Base-by-base conservation (phyloP, 1,140 invertebrate genomes). In the Drosophila equinoxialis region DNA sequence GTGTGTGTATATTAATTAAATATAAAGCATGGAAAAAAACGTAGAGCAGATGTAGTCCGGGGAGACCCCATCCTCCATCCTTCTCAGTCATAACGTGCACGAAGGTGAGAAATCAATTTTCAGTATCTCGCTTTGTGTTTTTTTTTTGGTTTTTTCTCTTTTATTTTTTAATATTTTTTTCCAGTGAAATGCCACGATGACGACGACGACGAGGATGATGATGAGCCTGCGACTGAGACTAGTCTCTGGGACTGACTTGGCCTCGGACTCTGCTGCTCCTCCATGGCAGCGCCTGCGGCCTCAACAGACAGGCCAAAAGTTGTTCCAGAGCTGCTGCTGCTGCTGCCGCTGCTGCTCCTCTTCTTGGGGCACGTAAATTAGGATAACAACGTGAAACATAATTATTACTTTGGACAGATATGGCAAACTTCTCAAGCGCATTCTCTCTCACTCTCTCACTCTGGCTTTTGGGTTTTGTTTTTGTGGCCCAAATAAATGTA, bases 341-440 rank as follows among this genome's bases (percentile, higher is more conserved):
- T 6, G 17, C 33, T 26, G 17, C 41, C 11, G 23, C 37, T 57
- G 68, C 37, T 39, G 35, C 11, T 39, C 10, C 45, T 55, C 67
- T 73, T 80, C 79, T 77, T 81, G 65, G 76, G 84, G 84, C 84
- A 89, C 84, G 84, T 89, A 89, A 89, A 89, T 89, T 89, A 89
- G 84, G 84, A 89, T 89, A 89, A 89, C 84, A 89, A 89, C 84
- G 84, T 89, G 84, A 89, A 89, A 89, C 84, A 89, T 89, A 89
- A 89, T 89, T 89, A 89, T 89, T 89, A 84, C 84, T 81, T 84
- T 84, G 77, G 84, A 89, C 84, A 89, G 84, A 89, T 89, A 89
- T 84, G 84, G 75, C 80, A 74, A 86, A 76, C 68, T 63, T 73
- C 81, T 71, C 17, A 10, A 35, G 10, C 11, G 51, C 61, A 55